Evolutionary conservation across 1,140 invertebrate genomes (phyloP), one percentile per base, ranked within the genome.

Genomic region (Olivierus martensii): DNA sequence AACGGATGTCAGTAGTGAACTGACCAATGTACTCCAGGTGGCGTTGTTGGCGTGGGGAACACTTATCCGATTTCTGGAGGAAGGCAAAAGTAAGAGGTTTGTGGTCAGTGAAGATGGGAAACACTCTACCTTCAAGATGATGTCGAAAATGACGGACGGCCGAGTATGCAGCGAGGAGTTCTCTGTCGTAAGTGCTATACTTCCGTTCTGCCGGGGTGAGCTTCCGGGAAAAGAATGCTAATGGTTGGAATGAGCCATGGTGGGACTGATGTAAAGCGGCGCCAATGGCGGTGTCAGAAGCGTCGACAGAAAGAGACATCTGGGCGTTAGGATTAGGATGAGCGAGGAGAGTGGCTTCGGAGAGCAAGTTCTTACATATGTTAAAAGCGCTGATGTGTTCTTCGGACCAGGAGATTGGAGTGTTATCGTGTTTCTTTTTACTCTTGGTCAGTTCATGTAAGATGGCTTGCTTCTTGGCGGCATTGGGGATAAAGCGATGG

Each of bases 1-100:
- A 61, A 12, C 53, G 35, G 41, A 70, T 67, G 19, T 67, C 55
- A 0, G 63, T 67, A 0, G 65, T 65, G 50, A 67, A 71, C 55
- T 70, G 66, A 1, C 59, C 52, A 14, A 72, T 69, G 17, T 55
- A 67, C 49, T 70, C 64, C 0, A 72, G 50, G 10, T 72, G 63
- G 6, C 59, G 11, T n/a, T n/a, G n/a, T 41, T 67, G 56, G 12
- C 57, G 14, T 7, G 65, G 55, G 37, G 59, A 51, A 12, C 51
- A 39, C 49, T 41, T 19, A 11, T 61, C 63, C 1, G 22, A 34
- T 10, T 35, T 39, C n/a, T 52, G 22, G 9, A 4, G 17, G 38
- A 66, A 59, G 12, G 63, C 65, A 49, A 38, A 59, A 1, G 37
- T 60, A 37, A 69, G 52, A 2, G 59, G 63, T 47, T 63, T 61